Evolutionary conservation across 2,797 vertebrate genomes (phyloP), one percentile per base, ranked within the genome.

Genomic region (Synanceia verrucosa): DNA sequence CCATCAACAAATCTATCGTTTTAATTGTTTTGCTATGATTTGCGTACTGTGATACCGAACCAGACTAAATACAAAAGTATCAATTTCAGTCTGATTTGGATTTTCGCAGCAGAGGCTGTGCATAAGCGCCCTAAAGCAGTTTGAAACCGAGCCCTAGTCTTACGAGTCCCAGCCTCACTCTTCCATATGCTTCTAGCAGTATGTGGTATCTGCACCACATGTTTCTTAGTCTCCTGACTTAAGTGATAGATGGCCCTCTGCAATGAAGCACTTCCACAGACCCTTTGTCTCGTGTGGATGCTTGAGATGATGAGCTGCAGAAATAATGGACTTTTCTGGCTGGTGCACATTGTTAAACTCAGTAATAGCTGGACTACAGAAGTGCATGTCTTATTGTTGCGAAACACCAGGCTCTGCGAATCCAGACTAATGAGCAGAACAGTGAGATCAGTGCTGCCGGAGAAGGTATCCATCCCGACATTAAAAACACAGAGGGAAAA

Each of bases 321-420:
- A 76, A 89, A 89, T 91, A 92, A 93, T 91, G 88, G 88, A 92
- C 90, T 89, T 87, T 91, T 91, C 86, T 83, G 82, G 80, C 87
- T 74, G 88, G 76, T 88, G 86, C 86, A 86, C 88, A 86, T 90
- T 89, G 80, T 86, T 87, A 91, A 89, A 86, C 86, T 73, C 39
- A 5, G 78, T 86, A 88, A 89, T 87, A 83, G 86, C 74, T 3
- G 82, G 81, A 87, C 83, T 84, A 81, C 76, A 84, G 76, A 79
- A 79, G 82, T 73, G 78, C 75, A 60, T 75, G 84, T 84, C 85
- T 82, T 78, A 73, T 82, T 87, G 70, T 86, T 75, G 73, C 55
- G 44, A 64, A 73, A 78, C 78, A 47, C 70, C 5, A 19, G 65
- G 71, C 84, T 86, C 70, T 21, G 80, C 21, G 57, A 85, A 87